A percentile compares a stretch with the other conserved stretches of the same genome.
Evolutionary conservation across 92 coral and sea anemone species (phyloP).

Genomic region (Porites lobata): DNA sequence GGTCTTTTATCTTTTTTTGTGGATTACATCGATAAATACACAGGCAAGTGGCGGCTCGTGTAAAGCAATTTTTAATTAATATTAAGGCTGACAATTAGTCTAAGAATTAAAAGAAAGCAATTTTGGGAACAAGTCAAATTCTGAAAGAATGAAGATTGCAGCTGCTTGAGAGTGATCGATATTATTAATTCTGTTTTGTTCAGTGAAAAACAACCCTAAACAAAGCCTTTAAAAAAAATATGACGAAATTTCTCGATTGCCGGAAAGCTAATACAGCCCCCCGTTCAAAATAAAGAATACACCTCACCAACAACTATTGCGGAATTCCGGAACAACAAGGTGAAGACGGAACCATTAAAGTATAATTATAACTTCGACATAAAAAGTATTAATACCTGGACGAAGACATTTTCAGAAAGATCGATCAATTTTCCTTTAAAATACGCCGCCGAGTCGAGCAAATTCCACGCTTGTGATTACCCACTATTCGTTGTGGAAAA

Average conservation of each 20-base stretch:
- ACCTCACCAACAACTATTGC: constrained; percentile 16
- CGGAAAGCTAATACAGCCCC: not conserved
- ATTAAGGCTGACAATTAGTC: not conserved
- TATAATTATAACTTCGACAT: not conserved
- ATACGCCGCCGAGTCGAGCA: too few species aligned
- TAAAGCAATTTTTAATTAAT: not conserved
- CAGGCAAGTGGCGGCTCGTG: not conserved
- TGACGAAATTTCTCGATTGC: constrained; percentile 18
- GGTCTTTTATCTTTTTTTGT: constrained; percentile 7
- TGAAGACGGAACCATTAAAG: constrained; percentile 25
- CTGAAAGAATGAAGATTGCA: too few species aligned
- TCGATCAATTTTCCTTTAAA: not conserved
- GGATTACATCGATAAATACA: constrained; percentile 7
- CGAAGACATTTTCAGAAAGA: not conserved
- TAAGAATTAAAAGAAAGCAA: not conserved
- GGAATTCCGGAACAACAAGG: constrained; percentile 46
- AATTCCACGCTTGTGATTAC: not conserved
- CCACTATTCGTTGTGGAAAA: not conserved
- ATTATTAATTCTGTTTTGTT: not conserved
- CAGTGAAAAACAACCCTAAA: not conserved
- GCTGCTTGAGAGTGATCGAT: too few species aligned
- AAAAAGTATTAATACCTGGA: constrained; percentile 7
- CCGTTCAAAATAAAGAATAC: not conserved
- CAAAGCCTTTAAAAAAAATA: constrained; percentile 20
- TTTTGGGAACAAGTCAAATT: too few species aligned